A percentile compares a stretch with the other conserved stretches of the same genome.
Evolutionary conservation across 2,113 vertebrate genomes (phyloP).

Genomic region (Pachypanchax playfairii): DNA sequence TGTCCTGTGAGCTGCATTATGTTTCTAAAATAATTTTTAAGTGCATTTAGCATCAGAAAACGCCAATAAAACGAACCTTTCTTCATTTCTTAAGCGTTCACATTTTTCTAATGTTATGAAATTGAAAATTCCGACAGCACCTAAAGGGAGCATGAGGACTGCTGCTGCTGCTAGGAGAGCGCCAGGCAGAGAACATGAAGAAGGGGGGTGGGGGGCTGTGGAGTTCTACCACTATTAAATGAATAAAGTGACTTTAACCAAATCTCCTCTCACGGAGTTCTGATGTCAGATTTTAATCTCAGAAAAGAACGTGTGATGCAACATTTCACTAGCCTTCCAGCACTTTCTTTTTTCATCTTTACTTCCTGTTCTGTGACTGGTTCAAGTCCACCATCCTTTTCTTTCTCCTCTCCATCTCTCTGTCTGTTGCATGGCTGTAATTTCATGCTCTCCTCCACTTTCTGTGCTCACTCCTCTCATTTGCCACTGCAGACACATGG

Average conservation of each 20-base stretch:
- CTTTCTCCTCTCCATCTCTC: conserved; percentile 40
- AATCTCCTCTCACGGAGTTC: conserved; percentile 35
- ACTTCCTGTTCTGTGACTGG: conserved; percentile 79
- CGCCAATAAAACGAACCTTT: too few species aligned
- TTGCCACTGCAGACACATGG: conserved; percentile 62
- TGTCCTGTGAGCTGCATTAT: too few species aligned
- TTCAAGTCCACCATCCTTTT: conserved; percentile 67
- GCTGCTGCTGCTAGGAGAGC: conserved; percentile 75
- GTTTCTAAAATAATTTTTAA: too few species aligned
- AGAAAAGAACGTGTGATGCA: conserved; percentile 33
- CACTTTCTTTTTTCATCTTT: conserved; percentile 66
- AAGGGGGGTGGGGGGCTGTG: conserved; percentile 55
- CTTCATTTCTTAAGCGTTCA: too few species aligned
- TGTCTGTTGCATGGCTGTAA: conserved; percentile 58
- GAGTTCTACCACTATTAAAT: conserved; percentile 63
- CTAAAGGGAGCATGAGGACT: conserved; percentile 55
- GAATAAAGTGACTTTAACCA: conserved; percentile 49
- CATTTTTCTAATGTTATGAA: neutral
- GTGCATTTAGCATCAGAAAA: too few species aligned
- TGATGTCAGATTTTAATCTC: conserved; percentile 39
- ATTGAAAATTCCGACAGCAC: conserved; percentile 12
- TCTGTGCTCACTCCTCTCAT: conserved; percentile 60
- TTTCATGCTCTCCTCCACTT: conserved; percentile 74
- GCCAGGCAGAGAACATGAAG: conserved; percentile 66
- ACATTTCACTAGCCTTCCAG: conserved; percentile 45